Conservation (phyloP, 2,888 invertebrate genomes). For the Acleris sparsana region DNA sequence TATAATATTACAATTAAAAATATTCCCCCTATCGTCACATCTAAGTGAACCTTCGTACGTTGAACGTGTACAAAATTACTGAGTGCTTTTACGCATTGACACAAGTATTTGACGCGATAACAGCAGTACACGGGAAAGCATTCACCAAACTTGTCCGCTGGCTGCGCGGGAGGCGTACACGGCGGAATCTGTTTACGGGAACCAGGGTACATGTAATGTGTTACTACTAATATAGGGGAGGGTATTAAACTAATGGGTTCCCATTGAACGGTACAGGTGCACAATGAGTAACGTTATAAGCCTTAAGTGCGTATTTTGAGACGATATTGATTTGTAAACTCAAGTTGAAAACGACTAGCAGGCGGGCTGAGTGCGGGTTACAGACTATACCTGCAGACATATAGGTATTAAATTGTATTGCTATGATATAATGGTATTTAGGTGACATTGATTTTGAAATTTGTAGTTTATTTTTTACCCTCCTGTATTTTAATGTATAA, state of each 20-base stretch:
- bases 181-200: conserved; percentile 68
- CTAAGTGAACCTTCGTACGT: conserved; percentile 7
- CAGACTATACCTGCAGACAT: too few relatives aligned
- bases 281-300: neutral
- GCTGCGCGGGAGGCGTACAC: conserved; percentile 53
- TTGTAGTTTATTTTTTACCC: too few relatives aligned
- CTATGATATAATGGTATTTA: too few relatives aligned
- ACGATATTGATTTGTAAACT: too few relatives aligned
- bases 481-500: too few relatives aligned
- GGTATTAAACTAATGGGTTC: conserved; percentile 32
- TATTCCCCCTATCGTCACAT: conserved; percentile 1
- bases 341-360: too few relatives aligned
- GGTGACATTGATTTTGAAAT: too few relatives aligned
- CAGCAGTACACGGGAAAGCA: conserved; percentile 73
- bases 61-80: conserved; percentile 33
- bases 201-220: conserved; percentile 53
- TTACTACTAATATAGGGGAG: conserved; percentile 40
- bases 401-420: too few relatives aligned
- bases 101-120: conserved; percentile 62
- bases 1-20: neutral
- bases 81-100: conserved; percentile 41
- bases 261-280: conserved; percentile 20
- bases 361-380: too few relatives aligned
- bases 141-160: conserved; percentile 67
- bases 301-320: neutral